phyloP scores from a whole-genome alignment of 2,888 invertebrate species.

The Pseudoips prasinana region DNA sequence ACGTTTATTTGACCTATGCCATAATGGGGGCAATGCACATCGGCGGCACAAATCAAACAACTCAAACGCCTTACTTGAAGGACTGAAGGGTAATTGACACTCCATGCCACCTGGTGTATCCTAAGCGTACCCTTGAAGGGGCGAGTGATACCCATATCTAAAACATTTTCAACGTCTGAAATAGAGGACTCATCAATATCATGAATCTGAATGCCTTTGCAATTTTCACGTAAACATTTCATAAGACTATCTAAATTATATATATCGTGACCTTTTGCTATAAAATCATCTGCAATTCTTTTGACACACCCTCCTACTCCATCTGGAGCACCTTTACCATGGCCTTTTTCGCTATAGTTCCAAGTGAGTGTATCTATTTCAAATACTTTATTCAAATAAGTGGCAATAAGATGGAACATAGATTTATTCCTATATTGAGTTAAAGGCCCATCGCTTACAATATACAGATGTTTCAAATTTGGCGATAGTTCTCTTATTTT shows the following conservation, averaged over 20 bases:
- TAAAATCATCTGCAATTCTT: constrained; percentile 8
- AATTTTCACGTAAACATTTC: constrained; percentile 11
- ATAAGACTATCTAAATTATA: constrained; percentile 9
- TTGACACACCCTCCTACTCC: constrained; percentile 16
- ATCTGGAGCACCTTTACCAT: constrained; percentile 19
- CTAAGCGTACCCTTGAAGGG: constrained; percentile 12
- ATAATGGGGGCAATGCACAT: constrained; percentile 9
- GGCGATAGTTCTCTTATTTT: constrained; percentile 4
- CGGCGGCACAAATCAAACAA: constrained; percentile 5
- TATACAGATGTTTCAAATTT: constrained; percentile 6
- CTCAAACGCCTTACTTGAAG: constrained; percentile 10
- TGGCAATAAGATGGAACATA: constrained; percentile 9
- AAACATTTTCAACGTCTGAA: constrained; percentile 6
- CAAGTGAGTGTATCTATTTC: constrained; percentile 2
- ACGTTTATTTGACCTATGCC: constrained; percentile 12
- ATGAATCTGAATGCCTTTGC: constrained; percentile 11
- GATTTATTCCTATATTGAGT: constrained; percentile 5
- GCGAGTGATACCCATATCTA: constrained; percentile 3
- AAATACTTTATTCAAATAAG: background rate
- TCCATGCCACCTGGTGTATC: constrained; percentile 12
- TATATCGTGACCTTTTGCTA: constrained; percentile 12
- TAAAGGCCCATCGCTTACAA: constrained; percentile 9
- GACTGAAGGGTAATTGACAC: constrained; percentile 2
- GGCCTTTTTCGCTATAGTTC: constrained; percentile 10
- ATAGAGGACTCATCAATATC: constrained; percentile 8